These are phyloP conservation scores for Drosophila tsacasi DNA, from an alignment of 1,140 invertebrate genomes.

Conservation along the genomic window DNA sequence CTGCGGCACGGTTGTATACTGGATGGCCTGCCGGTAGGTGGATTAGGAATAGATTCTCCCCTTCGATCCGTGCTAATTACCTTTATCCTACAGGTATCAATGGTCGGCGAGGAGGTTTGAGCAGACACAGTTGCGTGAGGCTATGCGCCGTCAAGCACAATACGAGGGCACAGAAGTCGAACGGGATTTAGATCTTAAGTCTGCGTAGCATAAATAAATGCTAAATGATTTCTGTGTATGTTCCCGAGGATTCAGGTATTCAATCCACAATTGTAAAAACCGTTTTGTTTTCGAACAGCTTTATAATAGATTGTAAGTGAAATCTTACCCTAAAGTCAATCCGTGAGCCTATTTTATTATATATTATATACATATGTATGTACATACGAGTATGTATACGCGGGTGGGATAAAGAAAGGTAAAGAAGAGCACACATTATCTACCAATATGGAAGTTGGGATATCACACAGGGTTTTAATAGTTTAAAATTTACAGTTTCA, in stretches of 20 bases:
- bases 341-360: not conserved
- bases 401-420: not conserved
- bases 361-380: too few species aligned
- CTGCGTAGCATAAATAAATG: constrained; percentile 59
- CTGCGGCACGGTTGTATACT: constrained; percentile 86
- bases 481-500: too few species aligned
- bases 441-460: too few species aligned
- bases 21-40: constrained; percentile 85
- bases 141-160: constrained; percentile 75
- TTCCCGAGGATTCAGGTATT: constrained; percentile 5
- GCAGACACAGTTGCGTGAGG: constrained; percentile 83
- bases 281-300: constrained; percentile 27
- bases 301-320: constrained; percentile 33
- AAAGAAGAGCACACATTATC: too few species aligned
- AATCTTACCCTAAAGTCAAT: constrained; percentile 27
- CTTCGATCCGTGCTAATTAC: not conserved
- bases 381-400: not conserved
- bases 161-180: constrained; percentile 85
- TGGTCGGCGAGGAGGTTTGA: constrained; percentile 85
- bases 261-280: constrained; percentile 17
- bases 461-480: too few species aligned
- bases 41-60: not conserved
- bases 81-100: constrained; percentile 76
- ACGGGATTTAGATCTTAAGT: constrained; percentile 68
- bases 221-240: constrained; percentile 4